Base-by-base conservation (phyloP, 2,888 invertebrate species). In the Phaonia tiefii region DNA sequence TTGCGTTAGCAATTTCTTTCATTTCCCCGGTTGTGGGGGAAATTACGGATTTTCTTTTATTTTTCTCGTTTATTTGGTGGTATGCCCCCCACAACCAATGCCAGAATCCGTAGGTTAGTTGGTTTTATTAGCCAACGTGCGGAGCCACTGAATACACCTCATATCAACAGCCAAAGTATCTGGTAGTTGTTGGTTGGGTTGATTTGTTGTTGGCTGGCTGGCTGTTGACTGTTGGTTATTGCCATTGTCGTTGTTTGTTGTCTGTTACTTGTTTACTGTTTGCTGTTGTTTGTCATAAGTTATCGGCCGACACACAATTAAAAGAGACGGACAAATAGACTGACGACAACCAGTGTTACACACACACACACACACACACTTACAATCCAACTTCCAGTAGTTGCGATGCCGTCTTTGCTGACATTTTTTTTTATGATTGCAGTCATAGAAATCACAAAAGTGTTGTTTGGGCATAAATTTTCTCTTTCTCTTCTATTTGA, bases 211-310 rank as follows among this genome's bases (percentile, higher is more conserved):
- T 13, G 65, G 31, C 31, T 46, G 42, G 7, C 42, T 46, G 25
- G 42, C 15, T 25, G 26, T 54, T n/a, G 5, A 13, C 25, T 11
- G 25, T 25, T 63, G 39, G 39, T 60, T 60, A 60, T 54, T 73
- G 44, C 69, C 66, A 66, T 63, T 49, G 66, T 20, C 46, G 58
- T 60, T 75, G 72, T 49, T 65, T 67, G 51, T 69, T 76, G 56
- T 58, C 67, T 56, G 26, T 44, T 60, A 60, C 31, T 44, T 63
- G 15, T 5, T 42, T 58, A 25, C 17, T 66, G 73, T 31, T 31
- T 74, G 78, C 70, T 66, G 72, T 75, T 79, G 65, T 77, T 81
- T 77, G 74, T 81, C 78, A 79, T 75, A 83, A 83, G 80, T 77
- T 80, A 80, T 80, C 76, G 77, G 74, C 80, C 80, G 74, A 74